Evolutionary conservation across 2,888 invertebrate species (phyloP).

Genomic region (Lasioglossum leucozonium): DNA sequence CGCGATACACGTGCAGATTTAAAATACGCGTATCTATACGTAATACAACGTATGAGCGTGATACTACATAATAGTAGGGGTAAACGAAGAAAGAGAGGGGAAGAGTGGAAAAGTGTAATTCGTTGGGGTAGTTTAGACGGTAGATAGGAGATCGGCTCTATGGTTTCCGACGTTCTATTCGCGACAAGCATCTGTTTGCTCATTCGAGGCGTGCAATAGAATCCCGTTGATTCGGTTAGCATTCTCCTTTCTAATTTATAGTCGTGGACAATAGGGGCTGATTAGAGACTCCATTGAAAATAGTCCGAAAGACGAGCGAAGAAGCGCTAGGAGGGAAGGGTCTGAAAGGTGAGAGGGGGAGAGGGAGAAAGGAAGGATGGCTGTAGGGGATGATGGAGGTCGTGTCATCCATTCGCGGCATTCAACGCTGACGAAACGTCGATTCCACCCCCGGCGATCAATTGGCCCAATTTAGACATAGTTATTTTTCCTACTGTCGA

Average conservation of each 20-base stretch:
- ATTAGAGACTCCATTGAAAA: conserved; percentile 51
- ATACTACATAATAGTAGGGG: not conserved
- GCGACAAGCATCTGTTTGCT: not conserved
- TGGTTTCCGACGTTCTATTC: not conserved
- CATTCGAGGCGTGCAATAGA: not conserved
- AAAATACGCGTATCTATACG: not conserved
- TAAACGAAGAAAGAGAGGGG: not conserved
- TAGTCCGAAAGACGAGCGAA: conserved; percentile 22
- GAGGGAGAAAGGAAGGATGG: not conserved
- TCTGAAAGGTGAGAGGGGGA: not conserved
- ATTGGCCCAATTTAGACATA: conserved; percentile 70
- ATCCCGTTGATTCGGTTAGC: conserved; percentile 28
- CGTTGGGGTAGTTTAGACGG: not conserved
- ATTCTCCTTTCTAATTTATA: conserved; percentile 40
- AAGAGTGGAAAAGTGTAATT: not conserved
- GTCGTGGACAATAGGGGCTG: conserved; percentile 42
- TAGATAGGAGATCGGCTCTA: not conserved
- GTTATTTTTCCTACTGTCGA: conserved; percentile 57
- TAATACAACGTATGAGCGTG: not conserved
- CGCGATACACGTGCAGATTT: not conserved
- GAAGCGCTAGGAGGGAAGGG: not conserved
- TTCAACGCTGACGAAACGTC: conserved; percentile 56
- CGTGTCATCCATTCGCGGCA: conserved; percentile 18
- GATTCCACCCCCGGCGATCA: conserved; percentile 63
- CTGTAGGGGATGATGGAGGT: not conserved